Base-by-base conservation (phyloP, 2,888 invertebrate species). In the Halocaridina rubra region DNA sequence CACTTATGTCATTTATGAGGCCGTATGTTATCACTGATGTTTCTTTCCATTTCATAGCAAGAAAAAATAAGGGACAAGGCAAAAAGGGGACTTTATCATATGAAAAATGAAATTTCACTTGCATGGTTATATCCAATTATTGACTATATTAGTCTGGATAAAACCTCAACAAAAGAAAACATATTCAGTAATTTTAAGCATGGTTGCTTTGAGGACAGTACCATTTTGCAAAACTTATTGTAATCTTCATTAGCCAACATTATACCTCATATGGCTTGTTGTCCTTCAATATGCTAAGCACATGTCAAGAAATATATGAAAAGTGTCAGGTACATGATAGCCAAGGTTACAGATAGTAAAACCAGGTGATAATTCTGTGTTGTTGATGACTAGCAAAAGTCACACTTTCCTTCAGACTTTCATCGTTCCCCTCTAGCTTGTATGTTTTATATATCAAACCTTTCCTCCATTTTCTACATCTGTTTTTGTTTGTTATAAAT, bases 261-360 rank as follows among this genome's bases (percentile, higher is more conserved):
- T 30, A 69, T 79, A 79, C 79, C 79, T 78, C 79, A 79, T 79
- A 57, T 53, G 69, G 79, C 79, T 79, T 69, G 69, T 53, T 53
- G 53, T 19, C 53, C 53, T 53, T 53, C 10, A 53, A n/a, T 53
- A 53, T 19, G 19, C 19, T 19, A 53, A 53, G 53, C 19, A 53
- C 19, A 53, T 53, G 19, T 53, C 19, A n/a, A n/a, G n/a, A n/a
- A n/a, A n/a, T 53, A 19, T 53, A 53, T n/a, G 19, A 19, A 13
- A 53, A 53, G n/a, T 72, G 64, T 61, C 80, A 74, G 80, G 80
- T 80, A 61, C 29, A n/a, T 39, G 39, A 72, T 59, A 61, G 82
- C 72, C 72, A 78, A 53, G 46, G 82, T 77, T 82, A 82, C 82
- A 82, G 82, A 77, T 78, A 78, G 82, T 82, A 78, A 78, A 78